These are phyloP conservation scores for Sebastes alutus DNA, from an alignment of 2,797 vertebrate species.

Conservation along the genomic window DNA sequence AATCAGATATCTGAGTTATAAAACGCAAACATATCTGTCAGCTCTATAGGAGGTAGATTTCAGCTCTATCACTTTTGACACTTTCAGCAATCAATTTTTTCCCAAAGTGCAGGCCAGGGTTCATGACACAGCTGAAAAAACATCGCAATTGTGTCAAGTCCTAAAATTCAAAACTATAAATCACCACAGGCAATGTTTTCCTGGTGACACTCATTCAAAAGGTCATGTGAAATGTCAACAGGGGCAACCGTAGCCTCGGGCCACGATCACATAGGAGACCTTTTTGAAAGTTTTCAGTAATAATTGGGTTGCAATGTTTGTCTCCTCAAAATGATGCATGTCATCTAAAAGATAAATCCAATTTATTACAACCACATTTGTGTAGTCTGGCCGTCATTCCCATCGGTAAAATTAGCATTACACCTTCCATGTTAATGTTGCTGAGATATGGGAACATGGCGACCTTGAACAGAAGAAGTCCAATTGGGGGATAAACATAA, in stretches of 20 bases:
- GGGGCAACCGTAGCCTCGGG: conserved; percentile 53
- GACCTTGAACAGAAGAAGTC: neutral
- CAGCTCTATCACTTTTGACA: conserved; percentile 9
- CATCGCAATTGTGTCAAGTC: conserved; percentile 25
- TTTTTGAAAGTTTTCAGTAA: conserved; percentile 8
- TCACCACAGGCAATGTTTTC: conserved; percentile 55
- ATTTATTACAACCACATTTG: neutral
- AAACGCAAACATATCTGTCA: conserved; percentile 31
- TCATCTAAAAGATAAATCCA: neutral
- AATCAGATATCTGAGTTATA: conserved; percentile 21
- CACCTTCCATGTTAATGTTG: neutral
- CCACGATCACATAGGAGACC: conserved; percentile 19
- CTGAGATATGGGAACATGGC: neutral
- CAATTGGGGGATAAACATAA: neutral
- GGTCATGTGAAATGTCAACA: conserved; percentile 71
- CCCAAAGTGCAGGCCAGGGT: neutral
- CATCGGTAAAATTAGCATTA: neutral
- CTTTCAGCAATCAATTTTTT: neutral
- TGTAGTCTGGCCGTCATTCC: neutral
- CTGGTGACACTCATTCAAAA: conserved; percentile 51
- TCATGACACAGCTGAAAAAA: neutral
- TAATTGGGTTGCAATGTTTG: neutral
- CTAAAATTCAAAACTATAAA: conserved; percentile 29
- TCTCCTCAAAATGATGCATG: neutral
- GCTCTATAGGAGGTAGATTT: neutral